Evolutionary conservation across 2,113 vertebrate species (phyloP).

Genomic region (Cinclus cinclus): DNA sequence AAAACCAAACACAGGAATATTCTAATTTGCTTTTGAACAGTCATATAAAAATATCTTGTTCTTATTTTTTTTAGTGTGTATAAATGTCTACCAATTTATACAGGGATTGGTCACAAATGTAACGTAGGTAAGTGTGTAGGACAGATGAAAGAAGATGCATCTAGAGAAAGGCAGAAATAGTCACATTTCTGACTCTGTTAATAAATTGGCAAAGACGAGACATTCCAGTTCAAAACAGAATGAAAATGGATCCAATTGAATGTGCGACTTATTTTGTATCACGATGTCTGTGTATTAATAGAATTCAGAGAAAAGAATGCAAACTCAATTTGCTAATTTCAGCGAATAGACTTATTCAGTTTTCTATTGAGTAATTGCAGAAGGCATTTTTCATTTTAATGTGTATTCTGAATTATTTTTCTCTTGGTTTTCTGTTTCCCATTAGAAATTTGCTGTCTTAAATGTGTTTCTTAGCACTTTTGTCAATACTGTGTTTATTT

Average conservation of each 20-base stretch:
- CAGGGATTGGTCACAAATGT: neutral
- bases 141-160: neutral
- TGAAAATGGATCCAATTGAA: neutral
- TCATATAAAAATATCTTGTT: neutral
- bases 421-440: neutral
- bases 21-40: neutral
- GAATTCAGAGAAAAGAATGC: neutral
- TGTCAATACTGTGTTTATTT: neutral
- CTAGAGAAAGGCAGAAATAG: neutral
- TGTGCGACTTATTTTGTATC: neutral
- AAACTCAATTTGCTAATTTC: conserved; percentile 18
- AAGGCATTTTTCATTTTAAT: conserved; percentile 23
- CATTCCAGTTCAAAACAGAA: neutral
- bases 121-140: neutral
- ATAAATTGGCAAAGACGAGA: neutral
- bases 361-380: neutral
- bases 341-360: conserved; percentile 28
- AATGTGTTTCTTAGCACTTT: neutral
- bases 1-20: neutral
- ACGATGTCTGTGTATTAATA: neutral
- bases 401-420: neutral
- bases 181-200: neutral
- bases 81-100: neutral
- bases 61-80: neutral
- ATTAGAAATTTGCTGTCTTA: neutral